Conservation (phyloP, 2,888 invertebrate genomes). For the Rhamphomyia laevipes region DNA sequence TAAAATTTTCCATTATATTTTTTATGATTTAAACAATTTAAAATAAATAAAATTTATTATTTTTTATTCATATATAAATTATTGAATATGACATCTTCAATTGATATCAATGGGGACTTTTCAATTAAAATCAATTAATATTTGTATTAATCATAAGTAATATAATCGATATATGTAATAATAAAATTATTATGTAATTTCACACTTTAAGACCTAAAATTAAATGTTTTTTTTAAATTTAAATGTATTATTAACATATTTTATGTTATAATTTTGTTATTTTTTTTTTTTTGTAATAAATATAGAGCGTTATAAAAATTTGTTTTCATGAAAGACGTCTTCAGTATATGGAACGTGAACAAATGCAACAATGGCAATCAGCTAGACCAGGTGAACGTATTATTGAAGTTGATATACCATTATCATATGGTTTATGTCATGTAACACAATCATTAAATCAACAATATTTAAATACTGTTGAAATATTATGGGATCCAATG, state of each 20-base stretch:
- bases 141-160: neutral
- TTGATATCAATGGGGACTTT: neutral
- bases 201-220: neutral
- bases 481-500: constrained; percentile 90
- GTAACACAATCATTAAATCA: constrained; percentile 59
- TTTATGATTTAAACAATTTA: too few relatives aligned
- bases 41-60: too few relatives aligned
- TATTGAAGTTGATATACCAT: constrained; percentile 83
- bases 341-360: constrained; percentile 91
- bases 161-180: too few relatives aligned
- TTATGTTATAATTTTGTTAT: neutral
- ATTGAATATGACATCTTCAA: neutral
- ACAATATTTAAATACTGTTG: constrained; percentile 62
- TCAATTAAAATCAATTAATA: neutral
- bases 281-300: constrained; percentile 37
- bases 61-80: too few relatives aligned
- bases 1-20: too few relatives aligned
- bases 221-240: neutral
- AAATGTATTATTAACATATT: neutral
- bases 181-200: neutral
- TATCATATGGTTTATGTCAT: constrained; percentile 84
- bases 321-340: constrained; percentile 93
- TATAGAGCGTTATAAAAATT: constrained; percentile 77
- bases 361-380: constrained; percentile 83
- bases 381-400: constrained; percentile 85